Evolutionary conservation across 1,140 invertebrate genomes (phyloP).

Genomic region (Proctacanthus coquilletti): DNA sequence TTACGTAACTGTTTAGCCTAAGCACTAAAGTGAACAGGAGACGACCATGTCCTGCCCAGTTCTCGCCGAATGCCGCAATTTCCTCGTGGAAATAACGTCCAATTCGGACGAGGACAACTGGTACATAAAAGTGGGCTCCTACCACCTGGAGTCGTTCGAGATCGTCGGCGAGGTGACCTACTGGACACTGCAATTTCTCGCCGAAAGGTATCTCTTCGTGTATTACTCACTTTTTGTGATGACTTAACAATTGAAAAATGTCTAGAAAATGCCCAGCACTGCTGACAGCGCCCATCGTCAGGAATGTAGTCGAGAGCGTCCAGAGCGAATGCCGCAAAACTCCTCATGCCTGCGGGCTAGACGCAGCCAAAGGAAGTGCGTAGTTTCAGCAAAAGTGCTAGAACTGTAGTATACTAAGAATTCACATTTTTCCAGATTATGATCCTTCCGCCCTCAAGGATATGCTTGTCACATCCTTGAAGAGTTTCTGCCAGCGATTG

Average conservation of each 20-base stretch:
- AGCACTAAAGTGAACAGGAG: no score
- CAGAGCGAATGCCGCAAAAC: no score
- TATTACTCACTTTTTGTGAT: neutral
- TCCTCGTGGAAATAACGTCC: no score
- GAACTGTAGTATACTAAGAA: no score
- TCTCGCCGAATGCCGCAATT: no score
- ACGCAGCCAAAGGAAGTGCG: no score
- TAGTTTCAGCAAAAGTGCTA: neutral
- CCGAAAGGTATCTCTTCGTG: neutral
- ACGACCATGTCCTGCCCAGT: no score
- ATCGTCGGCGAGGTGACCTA: neutral
- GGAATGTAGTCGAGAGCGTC: neutral
- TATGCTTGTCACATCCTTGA: neutral
- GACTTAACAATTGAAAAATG: neutral
- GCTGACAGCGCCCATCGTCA: neutral
- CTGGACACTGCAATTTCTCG: neutral
- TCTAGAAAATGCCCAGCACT: neutral
- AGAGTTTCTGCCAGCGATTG: neutral
- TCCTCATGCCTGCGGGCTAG: no score
- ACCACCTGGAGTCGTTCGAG: no score
- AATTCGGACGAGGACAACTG: no score
- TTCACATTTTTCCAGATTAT: neutral
- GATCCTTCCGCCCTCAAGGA: neutral
- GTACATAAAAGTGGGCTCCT: no score
- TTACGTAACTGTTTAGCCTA: no score